phyloP scores from a whole-genome alignment of 2,113 vertebrate genomes.

The Chlamydotis undulata region DNA sequence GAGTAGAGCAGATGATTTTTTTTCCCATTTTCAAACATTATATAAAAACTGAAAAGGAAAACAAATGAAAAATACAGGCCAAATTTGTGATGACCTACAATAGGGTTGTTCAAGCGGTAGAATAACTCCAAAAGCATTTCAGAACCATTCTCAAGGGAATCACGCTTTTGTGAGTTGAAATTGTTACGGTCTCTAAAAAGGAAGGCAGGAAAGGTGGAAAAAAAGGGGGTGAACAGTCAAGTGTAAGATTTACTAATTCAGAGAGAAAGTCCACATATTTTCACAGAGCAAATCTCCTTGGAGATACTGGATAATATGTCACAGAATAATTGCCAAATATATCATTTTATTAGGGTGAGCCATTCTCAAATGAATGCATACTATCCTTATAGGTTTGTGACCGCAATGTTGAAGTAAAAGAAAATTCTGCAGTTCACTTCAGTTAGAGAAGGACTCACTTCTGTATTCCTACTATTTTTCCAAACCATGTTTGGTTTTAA shows the following conservation, averaged over 20 bases:
- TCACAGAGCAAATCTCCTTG: not conserved
- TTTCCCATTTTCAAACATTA: not conserved
- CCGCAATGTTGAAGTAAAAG: not conserved
- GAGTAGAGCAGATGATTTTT: not conserved
- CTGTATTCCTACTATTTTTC: not conserved
- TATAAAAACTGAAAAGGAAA: not conserved
- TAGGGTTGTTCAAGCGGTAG: not conserved
- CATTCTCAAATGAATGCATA: not conserved
- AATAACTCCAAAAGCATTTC: not conserved
- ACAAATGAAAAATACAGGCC: not conserved
- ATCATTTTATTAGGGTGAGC: not conserved
- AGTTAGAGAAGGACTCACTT: not conserved
- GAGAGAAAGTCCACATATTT: not conserved
- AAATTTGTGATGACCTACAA: not conserved
- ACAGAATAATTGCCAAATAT: not conserved
- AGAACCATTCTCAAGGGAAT: not conserved
- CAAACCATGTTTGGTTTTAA: not conserved
- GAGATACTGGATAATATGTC: not conserved
- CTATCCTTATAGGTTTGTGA: not conserved
- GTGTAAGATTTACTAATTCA: not conserved
- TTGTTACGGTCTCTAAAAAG: not conserved
- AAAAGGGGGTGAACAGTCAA: not conserved
- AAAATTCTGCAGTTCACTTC: not conserved
- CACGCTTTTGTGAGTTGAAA: not conserved
- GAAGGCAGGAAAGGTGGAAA: not conserved